Evolutionary conservation across 2,888 invertebrate species (phyloP), one percentile per base, ranked within the genome.

Genomic region (Thereva nobilitata): DNA sequence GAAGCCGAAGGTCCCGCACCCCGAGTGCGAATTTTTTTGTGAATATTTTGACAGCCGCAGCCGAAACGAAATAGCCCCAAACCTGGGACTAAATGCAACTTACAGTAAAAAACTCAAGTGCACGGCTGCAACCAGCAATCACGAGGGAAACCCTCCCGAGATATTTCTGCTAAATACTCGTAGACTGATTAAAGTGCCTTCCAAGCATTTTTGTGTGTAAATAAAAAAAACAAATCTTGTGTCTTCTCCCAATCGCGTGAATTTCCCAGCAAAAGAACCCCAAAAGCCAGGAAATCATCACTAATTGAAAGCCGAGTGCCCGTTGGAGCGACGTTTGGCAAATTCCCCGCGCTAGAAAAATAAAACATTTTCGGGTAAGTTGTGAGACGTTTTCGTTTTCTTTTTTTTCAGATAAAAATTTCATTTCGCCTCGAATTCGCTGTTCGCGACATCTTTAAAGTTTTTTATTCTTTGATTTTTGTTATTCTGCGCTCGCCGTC

Each of bases 161-260:
- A 41, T 42, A 64, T 64, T 44, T 52, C 47, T 54, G 64, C 47
- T 70, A 67, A 69, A 71, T 71, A 23, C 23, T 23, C 23, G 23
- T 23, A 74, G 73, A 72, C 73, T 74, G 72, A 72, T 70, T 72
- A 59, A 68, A 72, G 74, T 73, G 73, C 73, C 74, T 73, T 74
- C 69, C 66, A 67, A 70, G 71, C 72, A 71, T 55, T 55, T 54
- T 64, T 64, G 64, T 54, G 54, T 54, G 45, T 54, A 64, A 64
- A 64, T 53, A 7, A 47, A 23, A 23, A 23, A 23, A 23, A 23
- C 23, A 23, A 23, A 50, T 59, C 50, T 61, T 42, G 61, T 61
- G 61, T 61, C 57, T 59, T 59, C 57, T 59, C 23, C 23, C 37
- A 50, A 44, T 47, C 47, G 57, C 38, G 56, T 47, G 50, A 40